phyloP scores from a whole-genome alignment of 2,797 vertebrate species.

The Eulemur mongoz region DNA sequence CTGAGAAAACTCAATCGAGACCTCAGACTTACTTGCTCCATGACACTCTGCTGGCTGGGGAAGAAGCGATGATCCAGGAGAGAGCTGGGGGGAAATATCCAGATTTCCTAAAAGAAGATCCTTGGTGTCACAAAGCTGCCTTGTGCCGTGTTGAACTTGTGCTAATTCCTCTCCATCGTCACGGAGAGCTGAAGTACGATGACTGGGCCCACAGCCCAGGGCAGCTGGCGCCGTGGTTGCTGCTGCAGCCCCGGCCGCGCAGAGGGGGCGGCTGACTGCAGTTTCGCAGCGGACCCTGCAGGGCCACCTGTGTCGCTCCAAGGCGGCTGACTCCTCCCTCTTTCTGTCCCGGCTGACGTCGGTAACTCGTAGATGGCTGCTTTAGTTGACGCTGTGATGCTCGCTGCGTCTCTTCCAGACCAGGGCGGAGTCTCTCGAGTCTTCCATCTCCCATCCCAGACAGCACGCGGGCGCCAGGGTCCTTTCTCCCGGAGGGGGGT shows the following conservation, averaged over 20 bases:
- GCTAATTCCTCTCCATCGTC: conserved; percentile 81
- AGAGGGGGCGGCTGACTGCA: accelerated
- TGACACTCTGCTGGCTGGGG: conserved; percentile 59
- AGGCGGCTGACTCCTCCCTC: no score
- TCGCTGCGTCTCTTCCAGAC: no score
- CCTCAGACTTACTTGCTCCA: not conserved
- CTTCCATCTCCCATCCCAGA: no score
- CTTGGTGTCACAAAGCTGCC: conserved; percentile 93
- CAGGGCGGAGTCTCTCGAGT: no score
- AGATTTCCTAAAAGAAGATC: conserved; percentile 94
- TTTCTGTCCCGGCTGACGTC: no score
- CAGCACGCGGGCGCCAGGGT: accelerated
- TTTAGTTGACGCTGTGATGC: no score
- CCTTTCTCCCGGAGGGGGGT: no score
- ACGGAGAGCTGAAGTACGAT: conserved; percentile 86
- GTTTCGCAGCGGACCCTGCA: no score
- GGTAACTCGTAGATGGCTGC: no score
- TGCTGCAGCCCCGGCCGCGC: no score
- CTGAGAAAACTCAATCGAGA: conserved; percentile 67
- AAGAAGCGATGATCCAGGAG: not conserved
- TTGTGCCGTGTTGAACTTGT: conserved; percentile 43
- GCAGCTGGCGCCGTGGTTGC: no score
- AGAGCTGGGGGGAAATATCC: conserved; percentile 85
- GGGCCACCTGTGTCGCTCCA: no score
- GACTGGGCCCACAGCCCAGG: not conserved